Base-by-base conservation (phyloP, 2,113 vertebrate species). In the Acinonyx jubatus region DNA sequence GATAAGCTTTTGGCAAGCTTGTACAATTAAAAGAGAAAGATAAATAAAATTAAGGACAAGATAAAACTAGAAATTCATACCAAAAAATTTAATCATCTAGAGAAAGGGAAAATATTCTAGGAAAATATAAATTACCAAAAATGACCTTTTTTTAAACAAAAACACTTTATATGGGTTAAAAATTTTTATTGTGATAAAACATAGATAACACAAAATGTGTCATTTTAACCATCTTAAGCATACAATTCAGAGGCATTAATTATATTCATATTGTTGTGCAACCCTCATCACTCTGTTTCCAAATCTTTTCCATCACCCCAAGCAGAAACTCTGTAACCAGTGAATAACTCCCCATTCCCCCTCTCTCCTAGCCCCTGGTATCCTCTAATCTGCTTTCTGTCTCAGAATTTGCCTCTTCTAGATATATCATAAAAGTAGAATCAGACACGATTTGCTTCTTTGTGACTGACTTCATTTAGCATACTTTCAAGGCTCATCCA, bases 51-150 rank as follows among this genome's bases (percentile, higher is more conserved):
- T 63, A 89, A 81, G 31, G 23, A 66, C 74, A 71, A 0, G 27
- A 50, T 45, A 78, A 90, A 79, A 90, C 2, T 85, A 33, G 48
- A 57, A 87, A 68, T 79, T 87, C 74, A 73, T 79, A 66, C 3
- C 36, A 89, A 81, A n/a, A 79, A 29, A 50, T 81, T 52, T 81
- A 63, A 94, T 84, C 19, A 78, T 71, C 12, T 87, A 69, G 36
- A 85, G 86, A 93, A 92, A 81, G 52, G 13, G 45, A 68, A 95
- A 25, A 52, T 57, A 76, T 69, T 69, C 82, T 88, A 69, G n/a
- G 48, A 80, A 91, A 91, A 55, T 13, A 45, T 61, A 94, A 85
- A 83, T 87, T 38, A 78, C 11, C 29, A 12, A 96, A 96, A 78
- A 38, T 29, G 27, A 57, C 33, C 25, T 55, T 95, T 91, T 80